phyloP scores from a whole-genome alignment of 2,888 invertebrate genomes.

The Diplazon laetatorius region DNA sequence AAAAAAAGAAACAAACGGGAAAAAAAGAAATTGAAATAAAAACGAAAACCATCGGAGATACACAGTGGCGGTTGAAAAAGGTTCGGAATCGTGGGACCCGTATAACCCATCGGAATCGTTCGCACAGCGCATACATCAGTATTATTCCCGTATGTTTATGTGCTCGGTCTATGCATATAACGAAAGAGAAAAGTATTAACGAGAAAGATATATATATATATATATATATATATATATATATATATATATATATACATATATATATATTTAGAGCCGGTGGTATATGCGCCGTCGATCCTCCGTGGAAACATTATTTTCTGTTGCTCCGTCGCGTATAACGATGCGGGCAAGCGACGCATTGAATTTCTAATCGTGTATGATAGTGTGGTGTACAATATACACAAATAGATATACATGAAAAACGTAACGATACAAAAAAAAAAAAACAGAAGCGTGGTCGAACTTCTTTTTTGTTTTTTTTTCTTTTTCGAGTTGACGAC shows the following conservation, averaged over 20 bases:
- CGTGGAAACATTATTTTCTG: conserved; percentile 62
- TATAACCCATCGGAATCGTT: conserved; percentile 57
- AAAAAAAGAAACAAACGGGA: conserved; percentile 27
- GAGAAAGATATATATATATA: too few species aligned
- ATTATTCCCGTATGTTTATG: conserved; percentile 59
- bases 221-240: too few species aligned
- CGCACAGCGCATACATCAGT: conserved; percentile 61
- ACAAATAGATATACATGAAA: conserved; percentile 27
- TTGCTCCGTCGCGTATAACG: conserved; percentile 58
- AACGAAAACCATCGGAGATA: conserved; percentile 30
- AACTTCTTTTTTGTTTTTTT: not conserved
- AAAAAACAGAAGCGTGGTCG: conserved; percentile 19
- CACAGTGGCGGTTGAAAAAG: conserved; percentile 46
- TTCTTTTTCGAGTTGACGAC: conserved; percentile 28
- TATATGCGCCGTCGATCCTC: conserved; percentile 49
- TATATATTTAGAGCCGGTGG: too few species aligned
- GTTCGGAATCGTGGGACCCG: conserved; percentile 63
- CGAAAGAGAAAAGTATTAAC: conserved; percentile 61
- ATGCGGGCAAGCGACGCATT: conserved; percentile 62
- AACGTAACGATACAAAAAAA: conserved; percentile 30
- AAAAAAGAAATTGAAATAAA: conserved; percentile 11
- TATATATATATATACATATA: too few species aligned
- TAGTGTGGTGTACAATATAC: conserved; percentile 38
- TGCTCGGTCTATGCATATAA: conserved; percentile 58
- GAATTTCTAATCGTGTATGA: conserved; percentile 61